Base-by-base conservation (phyloP, 2,113 vertebrate species). In the Laticauda laticaudata region DNA sequence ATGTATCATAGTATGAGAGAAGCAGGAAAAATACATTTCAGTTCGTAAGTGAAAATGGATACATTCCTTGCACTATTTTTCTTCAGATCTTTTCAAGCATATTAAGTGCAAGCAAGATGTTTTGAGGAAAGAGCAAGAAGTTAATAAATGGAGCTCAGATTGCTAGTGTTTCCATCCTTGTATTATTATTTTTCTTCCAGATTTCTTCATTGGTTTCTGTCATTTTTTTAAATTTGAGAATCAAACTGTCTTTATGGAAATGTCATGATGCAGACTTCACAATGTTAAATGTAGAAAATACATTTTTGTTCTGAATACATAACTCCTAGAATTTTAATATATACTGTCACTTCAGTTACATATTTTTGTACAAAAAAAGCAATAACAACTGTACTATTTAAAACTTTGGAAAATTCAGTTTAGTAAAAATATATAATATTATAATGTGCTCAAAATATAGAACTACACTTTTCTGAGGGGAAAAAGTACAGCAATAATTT, bases 221-320 rank as follows among this genome's bases (percentile, higher is more conserved):
- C 88, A 85, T 56, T 51, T 57, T 88, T 5, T 55, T 86, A 57
- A 57, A 92, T 59, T 59, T 86, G 88, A 86, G 54, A 34, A 34
- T 92, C 53, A 90, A 48, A 43, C 18, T 86, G 64, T 29, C 54
- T 92, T 8, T 85, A 92, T 89, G 39, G 39, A 57, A 92, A 89
- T 34, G 18, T 39, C 43, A 54, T 56, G 5, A 9, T 75, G 43
- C 51, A 88, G 59, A 55, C 59, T 61, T n/a, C 86, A 29, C 59
- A 88, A 29, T 43, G 1, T 43, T 88, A 64, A 92, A 75, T 88
- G n/a, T 34, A 69, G 48, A 54, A 87, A 64, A 61, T 54, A 14
- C 18, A 39, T n/a, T 90, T 90, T 91, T 61, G 24, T 14, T 48
- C 55, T 39, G 48, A 55, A 64, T 24, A 92, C 55, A 54, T 34